Evolutionary conservation across 1,140 invertebrate genomes (phyloP).

Genomic region (Leptonema lineaticorne): DNA sequence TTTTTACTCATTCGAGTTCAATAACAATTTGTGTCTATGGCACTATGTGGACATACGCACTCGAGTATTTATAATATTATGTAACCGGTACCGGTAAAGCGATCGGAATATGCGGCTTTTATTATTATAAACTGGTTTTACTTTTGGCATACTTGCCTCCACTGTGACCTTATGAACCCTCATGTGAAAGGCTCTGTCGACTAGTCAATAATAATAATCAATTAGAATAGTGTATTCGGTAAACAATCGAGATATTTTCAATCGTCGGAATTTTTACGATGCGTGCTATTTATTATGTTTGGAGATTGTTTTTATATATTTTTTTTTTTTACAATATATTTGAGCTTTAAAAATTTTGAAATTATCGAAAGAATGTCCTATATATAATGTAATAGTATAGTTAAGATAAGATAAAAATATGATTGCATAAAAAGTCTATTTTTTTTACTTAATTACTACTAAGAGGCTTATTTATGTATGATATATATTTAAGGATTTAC

Average conservation of each 20-base stretch:
- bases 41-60: not conserved
- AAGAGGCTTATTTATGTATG: too few species aligned
- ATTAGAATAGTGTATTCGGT: not conserved
- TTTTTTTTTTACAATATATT: too few species aligned
- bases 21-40: not conserved
- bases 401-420: too few species aligned
- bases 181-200: slow-evolving; percentile 4
- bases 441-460: too few species aligned
- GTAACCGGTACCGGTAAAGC: not conserved
- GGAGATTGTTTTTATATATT: too few species aligned
- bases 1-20: not conserved
- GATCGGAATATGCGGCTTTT: not conserved
- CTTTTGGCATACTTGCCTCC: slow-evolving; percentile 25
- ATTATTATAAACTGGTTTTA: slow-evolving; percentile 31
- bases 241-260: not conserved
- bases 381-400: too few species aligned
- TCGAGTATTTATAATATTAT: not conserved
- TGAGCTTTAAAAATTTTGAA: too few species aligned
- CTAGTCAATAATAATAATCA: not conserved
- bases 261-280: not conserved
- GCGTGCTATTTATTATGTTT: too few species aligned
- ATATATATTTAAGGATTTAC: too few species aligned
- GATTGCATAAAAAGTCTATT: too few species aligned
- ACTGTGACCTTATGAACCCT: slow-evolving; percentile 26
- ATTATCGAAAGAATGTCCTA: too few species aligned